These are phyloP conservation scores for Helleia helle DNA, from an alignment of 2,888 invertebrate genomes.

Conservation along the genomic window DNA sequence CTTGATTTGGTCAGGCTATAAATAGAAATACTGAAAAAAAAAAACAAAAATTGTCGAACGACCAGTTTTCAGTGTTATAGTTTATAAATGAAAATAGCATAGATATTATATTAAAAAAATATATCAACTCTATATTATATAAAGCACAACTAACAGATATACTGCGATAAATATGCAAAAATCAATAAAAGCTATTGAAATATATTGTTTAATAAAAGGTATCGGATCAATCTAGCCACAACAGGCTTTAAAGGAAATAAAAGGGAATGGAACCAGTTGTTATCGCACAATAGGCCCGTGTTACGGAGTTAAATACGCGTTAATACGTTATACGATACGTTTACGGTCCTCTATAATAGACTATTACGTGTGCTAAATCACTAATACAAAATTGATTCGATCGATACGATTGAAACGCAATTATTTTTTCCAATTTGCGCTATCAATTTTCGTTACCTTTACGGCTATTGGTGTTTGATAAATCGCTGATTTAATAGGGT, in stretches of 20 bases:
- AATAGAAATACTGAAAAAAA: no score
- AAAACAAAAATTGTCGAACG: no score
- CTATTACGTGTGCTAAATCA: slow-evolving; percentile 34
- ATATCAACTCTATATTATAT: no score
- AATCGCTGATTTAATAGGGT: no score
- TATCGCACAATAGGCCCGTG: slow-evolving; percentile 36
- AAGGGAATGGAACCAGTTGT: slow-evolving; percentile 32
- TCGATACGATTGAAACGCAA: slow-evolving; percentile 26
- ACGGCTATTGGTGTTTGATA: background rate
- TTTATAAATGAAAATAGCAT: no score
- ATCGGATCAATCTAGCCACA: slow-evolving; percentile 1
- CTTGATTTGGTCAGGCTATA: no score
- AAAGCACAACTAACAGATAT: no score
- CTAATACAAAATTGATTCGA: slow-evolving; percentile 26
- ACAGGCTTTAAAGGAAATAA: slow-evolving; percentile 8
- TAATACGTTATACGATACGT: slow-evolving; percentile 43
- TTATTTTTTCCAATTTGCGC: slow-evolving; percentile 16
- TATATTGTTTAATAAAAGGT: background rate
- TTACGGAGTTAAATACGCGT: slow-evolving; percentile 31
- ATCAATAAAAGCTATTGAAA: no score
- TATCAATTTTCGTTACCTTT: slow-evolving; percentile 5
- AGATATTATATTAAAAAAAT: background rate
- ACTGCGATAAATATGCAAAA: no score
- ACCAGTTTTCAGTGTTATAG: no score
- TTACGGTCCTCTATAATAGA: slow-evolving; percentile 39